Evolutionary conservation across 2,113 vertebrate species (phyloP).

Genomic region (Pleuronectes platessa): DNA sequence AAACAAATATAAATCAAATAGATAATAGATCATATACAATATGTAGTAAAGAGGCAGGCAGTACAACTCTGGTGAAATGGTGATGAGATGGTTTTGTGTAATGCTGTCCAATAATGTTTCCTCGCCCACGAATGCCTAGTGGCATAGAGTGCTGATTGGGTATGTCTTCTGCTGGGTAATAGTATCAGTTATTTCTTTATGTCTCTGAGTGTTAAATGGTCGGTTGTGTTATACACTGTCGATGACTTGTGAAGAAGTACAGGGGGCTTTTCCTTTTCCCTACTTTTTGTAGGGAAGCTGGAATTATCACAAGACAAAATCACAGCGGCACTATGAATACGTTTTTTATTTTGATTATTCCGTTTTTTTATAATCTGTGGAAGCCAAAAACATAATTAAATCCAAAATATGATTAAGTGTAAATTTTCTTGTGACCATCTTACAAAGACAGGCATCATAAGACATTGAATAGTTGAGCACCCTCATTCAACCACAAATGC

Average conservation of each 20-base stretch:
- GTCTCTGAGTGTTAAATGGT: too few relatives aligned
- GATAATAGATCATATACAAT: too few relatives aligned
- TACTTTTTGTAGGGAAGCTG: background rate
- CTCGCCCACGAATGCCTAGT: too few relatives aligned
- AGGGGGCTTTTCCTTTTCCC: background rate
- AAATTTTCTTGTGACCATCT: background rate
- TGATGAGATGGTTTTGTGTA: too few relatives aligned
- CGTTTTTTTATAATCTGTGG: background rate
- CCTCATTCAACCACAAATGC: too few relatives aligned
- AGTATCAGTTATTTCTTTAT: too few relatives aligned
- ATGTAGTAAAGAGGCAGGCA: too few relatives aligned
- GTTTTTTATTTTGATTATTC: background rate
- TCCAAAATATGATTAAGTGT: background rate
- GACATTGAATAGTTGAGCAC: slow-evolving; percentile 5
- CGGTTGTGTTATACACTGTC: background rate
- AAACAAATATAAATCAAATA: too few relatives aligned
- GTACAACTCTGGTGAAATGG: too few relatives aligned
- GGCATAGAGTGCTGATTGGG: too few relatives aligned
- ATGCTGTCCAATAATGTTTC: too few relatives aligned
- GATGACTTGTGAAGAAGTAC: background rate
- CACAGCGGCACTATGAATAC: background rate
- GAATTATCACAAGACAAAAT: background rate
- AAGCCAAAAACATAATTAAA: background rate
- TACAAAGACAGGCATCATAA: background rate
- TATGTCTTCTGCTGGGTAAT: too few relatives aligned